Percentiles rank a stretch among this genome's conserved stretches.
Evolutionary conservation across 2,113 vertebrate genomes (phyloP).

Genomic region (Corvus hawaiiensis): DNA sequence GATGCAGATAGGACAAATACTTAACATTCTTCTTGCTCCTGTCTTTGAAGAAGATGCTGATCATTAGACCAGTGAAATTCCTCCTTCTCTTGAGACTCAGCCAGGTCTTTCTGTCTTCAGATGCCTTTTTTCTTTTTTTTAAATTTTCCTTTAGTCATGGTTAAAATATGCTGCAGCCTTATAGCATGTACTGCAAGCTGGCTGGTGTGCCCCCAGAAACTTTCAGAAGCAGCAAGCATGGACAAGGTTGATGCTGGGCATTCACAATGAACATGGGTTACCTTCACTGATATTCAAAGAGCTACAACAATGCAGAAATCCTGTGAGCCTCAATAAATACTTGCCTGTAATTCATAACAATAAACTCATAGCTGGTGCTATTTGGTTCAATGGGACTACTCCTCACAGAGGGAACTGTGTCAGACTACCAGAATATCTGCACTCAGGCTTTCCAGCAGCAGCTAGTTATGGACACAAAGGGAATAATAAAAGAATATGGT

Average conservation of each 20-base stretch:
- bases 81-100: neutral
- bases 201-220: neutral
- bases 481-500: neutral
- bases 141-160: neutral
- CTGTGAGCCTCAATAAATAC: neutral
- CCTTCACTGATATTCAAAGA: neutral
- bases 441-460: neutral
- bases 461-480: neutral
- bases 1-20: neutral
- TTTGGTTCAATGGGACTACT: neutral
- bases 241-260: neutral
- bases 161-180: neutral
- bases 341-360: neutral
- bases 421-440: neutral
- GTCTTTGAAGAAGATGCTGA: neutral
- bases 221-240: neutral
- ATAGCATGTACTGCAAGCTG: neutral
- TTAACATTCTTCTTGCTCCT: slow-evolving; percentile 24
- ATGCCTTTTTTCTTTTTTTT: neutral
- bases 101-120: neutral
- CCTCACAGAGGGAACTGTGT: neutral
- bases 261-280: neutral
- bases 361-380: neutral
- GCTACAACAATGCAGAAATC: neutral
- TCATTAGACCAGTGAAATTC: slow-evolving; percentile 3